Base-by-base conservation (phyloP, 1,140 invertebrate species). In the Cotesia chilonis region DNA sequence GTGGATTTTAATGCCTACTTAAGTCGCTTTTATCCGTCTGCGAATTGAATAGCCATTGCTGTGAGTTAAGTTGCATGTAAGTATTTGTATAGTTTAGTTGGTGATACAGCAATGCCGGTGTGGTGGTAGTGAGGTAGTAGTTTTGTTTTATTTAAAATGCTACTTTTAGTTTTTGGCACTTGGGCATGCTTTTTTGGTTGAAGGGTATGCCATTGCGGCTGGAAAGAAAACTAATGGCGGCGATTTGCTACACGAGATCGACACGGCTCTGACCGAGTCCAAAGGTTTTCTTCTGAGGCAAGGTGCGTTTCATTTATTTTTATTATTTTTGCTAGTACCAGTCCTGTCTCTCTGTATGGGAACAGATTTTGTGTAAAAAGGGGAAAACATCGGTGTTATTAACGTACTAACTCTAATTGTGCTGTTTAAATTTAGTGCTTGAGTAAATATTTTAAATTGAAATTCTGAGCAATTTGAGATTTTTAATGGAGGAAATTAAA, bases 191-290 rank as follows among this genome's bases (percentile, higher is more conserved):
- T 82, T 47, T 80, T 81, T 82, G 74, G 80, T 81, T 80, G 70
- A 77, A 76, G 74, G 77, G 73, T 75, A 64, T 73, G 74, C 71
- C 75, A 77, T 73, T 80, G 76, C 74, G 68, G 66, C 76, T 71
- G 78, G 76, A 73, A 73, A 74, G 71, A 78, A 71, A 81, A 72
- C 74, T 75, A 81, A 77, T 80, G 80, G 79, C 36, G 84, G 77
- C 71, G 89, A 90, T 87, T 85, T 91, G 77, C 88, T 92, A 83
- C 88, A 89, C 83, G 91, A 92, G 87, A 91, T 92, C 80, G 90
- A 92, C 84, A 85, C 81, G 74, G 87, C 87, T 77, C 86, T 91
- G 79, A 87, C 83, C 76, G 79, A 90, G 76, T 88, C 89, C 78
- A 89, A 87, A 81, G 90, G 91, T 79, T 92, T 92, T 88, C 87